phyloP scores from a whole-genome alignment of 2,888 invertebrate species.

The Drosophila mimetica region DNA sequence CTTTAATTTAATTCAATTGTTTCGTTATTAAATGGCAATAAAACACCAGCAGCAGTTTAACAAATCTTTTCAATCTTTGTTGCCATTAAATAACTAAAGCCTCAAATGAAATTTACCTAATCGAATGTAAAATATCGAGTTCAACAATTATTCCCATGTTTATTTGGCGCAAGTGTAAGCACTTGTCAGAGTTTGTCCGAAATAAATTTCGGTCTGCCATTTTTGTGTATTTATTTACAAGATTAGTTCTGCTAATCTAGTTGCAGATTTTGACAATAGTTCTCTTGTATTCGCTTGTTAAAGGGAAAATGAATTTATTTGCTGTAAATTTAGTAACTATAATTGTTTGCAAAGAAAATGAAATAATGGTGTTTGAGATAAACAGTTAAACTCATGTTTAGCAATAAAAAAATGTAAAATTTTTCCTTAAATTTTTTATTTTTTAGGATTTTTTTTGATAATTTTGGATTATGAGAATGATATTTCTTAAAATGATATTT shows the following conservation, averaged over 20 bases:
- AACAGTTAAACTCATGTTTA: background rate
- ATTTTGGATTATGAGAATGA: too few relatives aligned
- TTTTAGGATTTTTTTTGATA: too few relatives aligned
- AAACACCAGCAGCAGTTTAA: background rate
- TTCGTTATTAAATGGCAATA: background rate
- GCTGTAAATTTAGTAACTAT: too few relatives aligned
- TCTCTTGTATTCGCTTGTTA: background rate
- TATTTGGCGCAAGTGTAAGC: conserved; percentile 13
- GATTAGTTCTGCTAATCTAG: conserved; percentile 1
- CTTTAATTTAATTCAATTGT: background rate
- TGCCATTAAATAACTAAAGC: background rate
- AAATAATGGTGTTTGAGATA: background rate
- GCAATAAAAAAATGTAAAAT: too few relatives aligned
- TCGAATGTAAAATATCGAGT: conserved; percentile 3
- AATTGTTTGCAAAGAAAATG: background rate
- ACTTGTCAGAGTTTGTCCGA: conserved; percentile 14
- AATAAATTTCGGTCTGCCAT: background rate
- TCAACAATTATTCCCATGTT: conserved; percentile 1
- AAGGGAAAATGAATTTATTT: background rate
- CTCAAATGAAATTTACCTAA: conserved; percentile 9
- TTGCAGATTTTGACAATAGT: background rate
- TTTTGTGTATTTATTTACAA: background rate
- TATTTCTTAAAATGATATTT: too few relatives aligned
- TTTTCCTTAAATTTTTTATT: too few relatives aligned
- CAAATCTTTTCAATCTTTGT: background rate